These are phyloP conservation scores for Pelobates fuscus DNA, from an alignment of 2,113 vertebrate species.

Conservation along the genomic window DNA sequence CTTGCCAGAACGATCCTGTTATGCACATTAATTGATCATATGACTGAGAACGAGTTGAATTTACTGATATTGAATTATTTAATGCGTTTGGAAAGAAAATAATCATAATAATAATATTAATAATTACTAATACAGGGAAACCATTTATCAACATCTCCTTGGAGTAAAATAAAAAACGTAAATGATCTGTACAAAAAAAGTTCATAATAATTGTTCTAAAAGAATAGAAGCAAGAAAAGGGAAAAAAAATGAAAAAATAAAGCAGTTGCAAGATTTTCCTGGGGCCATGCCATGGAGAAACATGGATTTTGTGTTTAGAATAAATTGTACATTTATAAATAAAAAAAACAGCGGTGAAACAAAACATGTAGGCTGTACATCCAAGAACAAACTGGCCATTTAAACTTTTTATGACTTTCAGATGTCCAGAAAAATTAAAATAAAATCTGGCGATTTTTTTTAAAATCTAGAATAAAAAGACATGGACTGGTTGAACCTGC, in stretches of 20 bases:
- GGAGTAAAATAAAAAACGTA: neutral
- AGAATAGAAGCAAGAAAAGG: too few relatives aligned
- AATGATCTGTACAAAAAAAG: too few relatives aligned
- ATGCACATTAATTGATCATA: neutral
- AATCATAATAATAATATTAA: neutral
- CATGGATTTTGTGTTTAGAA: neutral
- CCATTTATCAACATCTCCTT: neutral
- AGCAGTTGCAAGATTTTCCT: neutral
- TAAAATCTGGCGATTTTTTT: neutral
- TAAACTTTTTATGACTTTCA: neutral
- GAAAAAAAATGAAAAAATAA: too few relatives aligned
- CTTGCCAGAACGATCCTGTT: neutral
- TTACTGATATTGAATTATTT: neutral
- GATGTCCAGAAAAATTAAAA: neutral
- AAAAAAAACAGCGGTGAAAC: neutral
- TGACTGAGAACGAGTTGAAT: neutral
- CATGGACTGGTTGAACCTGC: neutral
- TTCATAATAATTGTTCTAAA: too few relatives aligned
- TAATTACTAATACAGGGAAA: neutral
- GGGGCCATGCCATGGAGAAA: neutral
- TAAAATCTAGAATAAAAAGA: neutral
- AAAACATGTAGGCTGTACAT: neutral
- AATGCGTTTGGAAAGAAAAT: neutral
- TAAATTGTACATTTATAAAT: neutral
- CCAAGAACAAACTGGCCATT: constrained; percentile 18